Evolutionary conservation across 2,888 invertebrate species (phyloP), one percentile per base, ranked within the genome.

Genomic region (Boloria selene): DNA sequence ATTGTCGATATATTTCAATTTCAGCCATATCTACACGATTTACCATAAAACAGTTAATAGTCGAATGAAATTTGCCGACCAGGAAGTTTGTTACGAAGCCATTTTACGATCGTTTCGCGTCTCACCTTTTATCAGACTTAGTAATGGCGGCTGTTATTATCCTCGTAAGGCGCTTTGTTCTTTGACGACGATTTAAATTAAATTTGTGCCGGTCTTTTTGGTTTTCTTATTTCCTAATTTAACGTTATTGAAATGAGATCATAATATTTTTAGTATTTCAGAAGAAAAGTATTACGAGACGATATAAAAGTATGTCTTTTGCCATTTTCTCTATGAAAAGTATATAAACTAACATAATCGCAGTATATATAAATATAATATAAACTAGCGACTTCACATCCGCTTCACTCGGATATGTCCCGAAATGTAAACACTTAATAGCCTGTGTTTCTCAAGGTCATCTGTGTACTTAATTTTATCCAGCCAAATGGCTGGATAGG

Each of bases 111-210:
- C 55, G 22, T 56, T 52, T 56, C 53, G 18, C 52, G 50, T 47
- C 47, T 56, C 56, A 58, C 66, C 62, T 62, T 31, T 47, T 42
- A 56, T 26, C 31, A 45, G n/a, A 17, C 17, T 26, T 10, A 44
- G 45, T 49, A 60, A 65, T 54, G 10, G 45, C 56, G n/a, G 31
- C 31, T 31, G 42, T 56, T 56, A 56, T 63, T 63, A 49, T 47
- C 56, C 47, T 58, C 50, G 38, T 63, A 55, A 56, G 42, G 38
- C 55, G 14, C 47, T 66, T 62, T 58, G 62, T 62, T 62, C 58
- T 26, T 42, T 58, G 45, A 65, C 54, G 55, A 61, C 13, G 50
- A 18, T 55, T 51, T 17, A 6, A 47, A 58, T 52, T 58, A 47
- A 58, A 58, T 47, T 58, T 31, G 16, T 26, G 14, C n/a, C 17